Evolutionary conservation across 2,888 invertebrate species (phyloP), one percentile per base, ranked within the genome.

Genomic region (Plebejus melissa): DNA sequence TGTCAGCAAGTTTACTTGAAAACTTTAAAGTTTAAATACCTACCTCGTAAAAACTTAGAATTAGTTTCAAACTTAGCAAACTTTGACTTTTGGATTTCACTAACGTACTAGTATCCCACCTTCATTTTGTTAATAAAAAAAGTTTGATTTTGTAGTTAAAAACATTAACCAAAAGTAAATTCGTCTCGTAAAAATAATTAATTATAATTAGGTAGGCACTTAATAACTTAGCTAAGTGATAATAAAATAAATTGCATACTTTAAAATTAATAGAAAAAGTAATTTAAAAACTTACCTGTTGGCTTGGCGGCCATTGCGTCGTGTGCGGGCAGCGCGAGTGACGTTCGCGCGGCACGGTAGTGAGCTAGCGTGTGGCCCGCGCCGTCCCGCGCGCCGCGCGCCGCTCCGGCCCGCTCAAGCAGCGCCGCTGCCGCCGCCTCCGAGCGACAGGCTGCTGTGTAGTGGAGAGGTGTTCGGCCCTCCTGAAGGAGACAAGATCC

Each of bases 391-490:
- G 96, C 95, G 79, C 96, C 96, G 86, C 97, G 96, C 86, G 97
- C 96, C 76, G 98, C 97, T 36, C 98, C 98, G 82, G 96, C 95
- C 81, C 96, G 95, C 78, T 97, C 95, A 77, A 99, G 94, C 83
- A 97, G 94, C 83, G 96, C 95, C 84, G 96, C 97, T 89, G 96
- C 95, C 78, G 94, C 92, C 78, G 95, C 95, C 80, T 96, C 96
- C 85, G 97, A 97, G 85, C 96, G 96, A 76, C 96, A 93, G 75
- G 96, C 94, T 1, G 97, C 97, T 2, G 97, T 96, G 90, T 97
- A 98, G 93, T 98, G 98, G 81, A 98, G 89, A 0, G 98, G 96
- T 0, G 97, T 98, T 76, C 94, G 90, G 74, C 94, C 93, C 81
- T 88, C 91, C 90, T 93, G 76, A 4, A 69, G n/a, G 9, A 28